Percentiles rank a stretch among this genome's conserved stretches.
Conservation (phyloP, 2,797 vertebrate genomes). For the Spinibarbus caldwelli region DNA sequence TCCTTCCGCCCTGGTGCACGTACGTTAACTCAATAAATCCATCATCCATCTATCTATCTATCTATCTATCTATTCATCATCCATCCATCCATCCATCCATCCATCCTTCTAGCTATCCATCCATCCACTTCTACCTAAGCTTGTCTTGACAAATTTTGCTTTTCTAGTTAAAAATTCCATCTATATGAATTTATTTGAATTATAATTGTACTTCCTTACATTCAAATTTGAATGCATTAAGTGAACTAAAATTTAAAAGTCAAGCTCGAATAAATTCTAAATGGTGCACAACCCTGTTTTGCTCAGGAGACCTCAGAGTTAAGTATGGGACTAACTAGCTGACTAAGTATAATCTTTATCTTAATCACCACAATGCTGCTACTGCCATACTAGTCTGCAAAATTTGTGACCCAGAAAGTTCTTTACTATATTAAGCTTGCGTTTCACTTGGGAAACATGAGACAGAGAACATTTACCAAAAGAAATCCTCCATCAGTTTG, state of each 20-base stretch:
- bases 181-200: no score
- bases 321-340: not conserved
- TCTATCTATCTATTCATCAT: not conserved
- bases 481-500: not conserved
- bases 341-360: not conserved
- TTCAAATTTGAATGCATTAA: not conserved
- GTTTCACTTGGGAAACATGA: no score
- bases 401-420: not conserved
- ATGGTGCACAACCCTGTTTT: not conserved
- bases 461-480: not conserved
- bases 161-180: not conserved
- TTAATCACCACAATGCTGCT: not conserved
- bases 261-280: not conserved
- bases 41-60: no score
- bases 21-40: not conserved
- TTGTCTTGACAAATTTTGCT: not conserved
- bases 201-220: no score
- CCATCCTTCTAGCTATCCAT: not conserved
- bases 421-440: not conserved
- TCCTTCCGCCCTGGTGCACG: not conserved
- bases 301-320: not conserved
- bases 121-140: not conserved
- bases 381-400: not conserved
- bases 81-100: accelerated
- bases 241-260: not conserved